These are phyloP conservation scores for Papilio aristodemus DNA, from an alignment of 1,140 invertebrate genomes.

Conservation along the genomic window DNA sequence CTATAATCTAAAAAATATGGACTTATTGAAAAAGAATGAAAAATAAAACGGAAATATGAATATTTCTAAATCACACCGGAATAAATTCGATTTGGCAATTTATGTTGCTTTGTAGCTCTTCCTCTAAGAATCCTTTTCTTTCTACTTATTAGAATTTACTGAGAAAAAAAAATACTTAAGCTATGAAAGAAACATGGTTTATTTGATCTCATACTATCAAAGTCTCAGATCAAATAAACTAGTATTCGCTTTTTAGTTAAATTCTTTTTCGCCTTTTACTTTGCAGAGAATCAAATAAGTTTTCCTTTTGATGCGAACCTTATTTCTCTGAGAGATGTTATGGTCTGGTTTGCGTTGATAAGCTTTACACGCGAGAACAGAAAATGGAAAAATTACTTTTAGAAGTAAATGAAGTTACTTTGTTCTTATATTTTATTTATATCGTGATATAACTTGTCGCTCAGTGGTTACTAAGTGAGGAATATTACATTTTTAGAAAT, in stretches of 20 bases:
- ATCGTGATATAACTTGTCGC: background rate
- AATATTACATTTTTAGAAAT: background rate
- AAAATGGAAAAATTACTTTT: constrained; percentile 2
- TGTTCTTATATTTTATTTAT: background rate
- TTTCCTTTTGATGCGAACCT: constrained; percentile 15
- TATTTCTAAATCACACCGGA: too few species aligned
- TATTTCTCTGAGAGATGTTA: constrained; percentile 8
- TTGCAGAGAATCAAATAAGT: constrained; percentile 10
- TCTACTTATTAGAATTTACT: too few species aligned
- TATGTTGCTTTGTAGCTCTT: too few species aligned
- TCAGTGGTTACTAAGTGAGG: background rate
- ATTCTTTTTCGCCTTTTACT: background rate
- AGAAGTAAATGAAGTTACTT: background rate
- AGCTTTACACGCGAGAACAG: background rate
- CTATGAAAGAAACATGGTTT: background rate
- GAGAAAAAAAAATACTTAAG: background rate
- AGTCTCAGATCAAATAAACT: background rate
- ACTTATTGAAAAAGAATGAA: too few species aligned
- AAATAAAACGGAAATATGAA: too few species aligned
- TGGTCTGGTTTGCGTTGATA: constrained; percentile 4
- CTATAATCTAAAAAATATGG: too few species aligned
- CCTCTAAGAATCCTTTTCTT: too few species aligned
- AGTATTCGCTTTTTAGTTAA: background rate
- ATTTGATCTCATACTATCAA: background rate
- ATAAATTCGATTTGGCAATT: too few species aligned